These are phyloP conservation scores for Chalcis sispes DNA, from an alignment of 2,888 invertebrate species.

Conservation along the genomic window DNA sequence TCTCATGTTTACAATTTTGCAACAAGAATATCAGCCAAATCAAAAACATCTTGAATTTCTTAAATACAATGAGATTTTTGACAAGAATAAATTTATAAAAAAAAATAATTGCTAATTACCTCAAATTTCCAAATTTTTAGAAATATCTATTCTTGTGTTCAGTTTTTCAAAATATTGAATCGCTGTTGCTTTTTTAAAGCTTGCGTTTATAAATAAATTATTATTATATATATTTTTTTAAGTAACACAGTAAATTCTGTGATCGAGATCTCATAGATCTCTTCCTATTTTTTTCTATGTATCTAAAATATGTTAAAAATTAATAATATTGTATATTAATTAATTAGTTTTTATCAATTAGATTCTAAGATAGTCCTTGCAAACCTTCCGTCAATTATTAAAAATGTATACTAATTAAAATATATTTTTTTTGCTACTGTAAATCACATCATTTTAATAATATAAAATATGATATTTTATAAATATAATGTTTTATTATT, in stretches of 20 bases:
- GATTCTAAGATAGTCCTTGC: slow-evolving; percentile 23
- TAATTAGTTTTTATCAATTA: slow-evolving; percentile 3
- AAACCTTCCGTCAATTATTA: slow-evolving; percentile 19
- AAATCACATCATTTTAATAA: slow-evolving; percentile 9
- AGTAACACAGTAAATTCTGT: slow-evolving; percentile 40
- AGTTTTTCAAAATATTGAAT: background rate
- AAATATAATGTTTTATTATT: slow-evolving; percentile 9
- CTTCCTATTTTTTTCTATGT: slow-evolving; percentile 29
- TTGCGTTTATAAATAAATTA: slow-evolving; percentile 17
- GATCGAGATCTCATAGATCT: slow-evolving; percentile 39
- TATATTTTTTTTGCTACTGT: slow-evolving; percentile 8
- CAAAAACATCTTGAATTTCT: slow-evolving; percentile 66
- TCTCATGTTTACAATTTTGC: slow-evolving; percentile 82
- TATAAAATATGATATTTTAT: background rate
- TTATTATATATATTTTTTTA: slow-evolving; percentile 18
- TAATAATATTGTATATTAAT: slow-evolving; percentile 2
- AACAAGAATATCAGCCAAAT: slow-evolving; percentile 68
- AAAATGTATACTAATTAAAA: background rate
- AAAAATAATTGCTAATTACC: slow-evolving; percentile 14
- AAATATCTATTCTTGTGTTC: background rate
- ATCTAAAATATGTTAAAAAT: slow-evolving; percentile 30
- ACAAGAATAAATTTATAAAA: slow-evolving; percentile 9
- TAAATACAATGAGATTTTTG: background rate
- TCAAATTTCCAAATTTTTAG: slow-evolving; percentile 10
- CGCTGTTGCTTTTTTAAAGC: background rate